Percentiles rank a stretch among this genome's conserved stretches.
Evolutionary conservation across 2,888 invertebrate species (phyloP).

Genomic region (Osedax fenrisi): DNA sequence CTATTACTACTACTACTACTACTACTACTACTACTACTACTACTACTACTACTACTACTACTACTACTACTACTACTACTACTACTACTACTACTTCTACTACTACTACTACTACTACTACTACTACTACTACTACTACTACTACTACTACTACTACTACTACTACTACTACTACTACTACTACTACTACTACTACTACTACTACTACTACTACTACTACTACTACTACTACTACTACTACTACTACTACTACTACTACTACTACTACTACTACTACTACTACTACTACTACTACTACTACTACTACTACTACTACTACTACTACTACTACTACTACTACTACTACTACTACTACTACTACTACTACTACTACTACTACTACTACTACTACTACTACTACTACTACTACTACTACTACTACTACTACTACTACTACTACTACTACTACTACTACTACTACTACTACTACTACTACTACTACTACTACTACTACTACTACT

Average conservation of each 20-base stretch:
- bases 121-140: neutral
- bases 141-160: neutral
- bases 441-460: neutral
- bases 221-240: neutral
- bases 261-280: too few relatives aligned
- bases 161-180: neutral
- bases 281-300: neutral
- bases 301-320: neutral
- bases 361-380: neutral
- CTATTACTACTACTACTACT: neutral
- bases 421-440: neutral
- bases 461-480: neutral
- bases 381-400: neutral
- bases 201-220: neutral
- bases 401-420: neutral
- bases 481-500: too few relatives aligned
- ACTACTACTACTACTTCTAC: neutral
- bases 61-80: neutral
- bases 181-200: neutral
- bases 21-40: neutral
- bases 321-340: neutral
- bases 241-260: neutral
- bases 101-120: too few relatives aligned
- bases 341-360: neutral
- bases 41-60: constrained; percentile 2